Evolutionary conservation across 2,113 vertebrate genomes (phyloP), one percentile per base, ranked within the genome.

Genomic region (Stictonetta naevosa): DNA sequence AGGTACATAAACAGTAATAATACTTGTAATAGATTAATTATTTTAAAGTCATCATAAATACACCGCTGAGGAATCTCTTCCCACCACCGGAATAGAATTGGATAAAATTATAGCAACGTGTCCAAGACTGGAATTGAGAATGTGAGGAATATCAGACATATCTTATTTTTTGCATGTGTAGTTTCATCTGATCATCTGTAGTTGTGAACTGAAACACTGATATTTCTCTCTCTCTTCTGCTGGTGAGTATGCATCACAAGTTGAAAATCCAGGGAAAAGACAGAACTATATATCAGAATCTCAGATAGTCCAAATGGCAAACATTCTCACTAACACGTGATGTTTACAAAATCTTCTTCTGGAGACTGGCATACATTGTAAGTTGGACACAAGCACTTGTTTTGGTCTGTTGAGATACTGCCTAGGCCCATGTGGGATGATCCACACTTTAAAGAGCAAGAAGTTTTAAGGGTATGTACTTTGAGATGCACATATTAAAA

Each of bases 361-460:
- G 82, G 53, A 55, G 92, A 81, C 46, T n/a, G 63, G 13, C 80
- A 78, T 86, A 72, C 42, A 83, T 88, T 93, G 95, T 88, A 96
- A 87, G 82, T 42, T 62, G 66, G 76, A 85, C 34, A 29, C 20
- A 58, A 88, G 42, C 59, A 86, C 66, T 92, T 91, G 33, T 48
- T 97, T 93, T 95, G 62, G 63, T 68, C 82, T 82, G 14, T 75
- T 96, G 84, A 92, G 86, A 93, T 53, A 91, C 79, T 95, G 81
- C 75, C 53, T 77, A 92, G 72, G 72, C 53, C 80, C 66, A 85
- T 76, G 60, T 90, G 56, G 84, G 18, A 55, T 94, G 83, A 95
- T 96, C 95, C 83, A 89, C 13, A 89, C 52, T 94, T 97, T 91
- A 64, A 97, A 93, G 75, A 90, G 53, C 63, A 93, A 94, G 67